phyloP scores from a whole-genome alignment of 2,797 vertebrate genomes.

The Telmatherina bonti region DNA sequence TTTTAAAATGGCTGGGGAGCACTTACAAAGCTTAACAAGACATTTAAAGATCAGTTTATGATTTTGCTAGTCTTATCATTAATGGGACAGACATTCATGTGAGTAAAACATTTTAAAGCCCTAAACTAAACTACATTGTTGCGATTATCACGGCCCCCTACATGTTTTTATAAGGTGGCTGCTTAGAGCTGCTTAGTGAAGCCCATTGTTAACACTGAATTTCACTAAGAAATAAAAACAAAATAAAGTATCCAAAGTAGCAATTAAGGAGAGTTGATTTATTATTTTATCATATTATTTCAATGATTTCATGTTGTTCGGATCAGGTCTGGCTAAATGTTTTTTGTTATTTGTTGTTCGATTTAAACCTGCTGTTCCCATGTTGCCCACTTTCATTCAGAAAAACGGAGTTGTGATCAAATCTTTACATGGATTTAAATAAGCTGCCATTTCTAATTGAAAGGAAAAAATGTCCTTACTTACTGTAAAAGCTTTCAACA shows the following conservation, averaged over 20 bases:
- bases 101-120: too few relatives aligned
- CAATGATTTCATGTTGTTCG: too few relatives aligned
- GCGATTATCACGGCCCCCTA: not conserved
- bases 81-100: too few relatives aligned
- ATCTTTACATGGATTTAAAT: not conserved
- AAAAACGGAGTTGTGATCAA: not conserved
- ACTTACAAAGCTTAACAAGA: too few relatives aligned
- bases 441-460: not conserved
- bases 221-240: not conserved
- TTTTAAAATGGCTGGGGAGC: too few relatives aligned
- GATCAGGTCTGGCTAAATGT: too few relatives aligned
- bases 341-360: not conserved
- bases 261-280: not conserved
- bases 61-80: too few relatives aligned
- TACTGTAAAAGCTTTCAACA: not conserved
- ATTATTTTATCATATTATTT: too few relatives aligned
- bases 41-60: too few relatives aligned
- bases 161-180: too few relatives aligned
- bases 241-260: not conserved
- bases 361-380: not conserved
- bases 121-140: constrained; percentile 32
- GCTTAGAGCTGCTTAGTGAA: too few relatives aligned
- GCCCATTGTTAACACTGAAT: constrained; percentile 1
- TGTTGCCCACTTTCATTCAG: not conserved
- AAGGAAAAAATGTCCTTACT: not conserved